Conservation (phyloP, 2,113 vertebrate species). For the Proteles cristata region DNA sequence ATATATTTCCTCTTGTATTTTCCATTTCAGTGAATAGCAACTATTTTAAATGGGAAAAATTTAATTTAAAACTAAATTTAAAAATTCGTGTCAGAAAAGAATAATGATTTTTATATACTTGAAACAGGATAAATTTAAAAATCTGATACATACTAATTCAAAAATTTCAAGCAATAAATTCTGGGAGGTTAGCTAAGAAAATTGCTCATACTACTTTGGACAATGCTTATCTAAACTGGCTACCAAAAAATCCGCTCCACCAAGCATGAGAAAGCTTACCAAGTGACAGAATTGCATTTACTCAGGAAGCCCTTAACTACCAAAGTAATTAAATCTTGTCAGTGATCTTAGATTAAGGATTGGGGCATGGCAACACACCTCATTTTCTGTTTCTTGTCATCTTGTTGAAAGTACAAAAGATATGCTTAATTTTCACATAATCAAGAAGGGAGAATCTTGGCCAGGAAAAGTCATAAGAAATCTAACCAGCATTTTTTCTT, state of each 20-base stretch:
- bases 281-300: conserved; percentile 70
- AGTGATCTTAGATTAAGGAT: conserved; percentile 29
- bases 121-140: conserved; percentile 9
- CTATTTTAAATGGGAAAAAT: conserved; percentile 38
- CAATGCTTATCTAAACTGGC: conserved; percentile 57
- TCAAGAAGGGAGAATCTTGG: background rate
- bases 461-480: background rate
- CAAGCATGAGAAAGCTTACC: background rate
- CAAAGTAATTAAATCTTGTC: conserved; percentile 81
- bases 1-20: background rate
- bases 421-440: conserved; percentile 31
- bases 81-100: conserved; percentile 21
- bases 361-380: background rate
- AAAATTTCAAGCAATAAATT: conserved; percentile 66
- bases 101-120: background rate
- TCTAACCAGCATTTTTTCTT: background rate
- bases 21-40: background rate
- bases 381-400: conserved; percentile 26
- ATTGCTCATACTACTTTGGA: conserved; percentile 41
- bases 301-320: conserved; percentile 52
- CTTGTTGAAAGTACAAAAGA: background rate
- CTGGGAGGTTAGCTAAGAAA: conserved; percentile 56
- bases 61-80: conserved; percentile 18
- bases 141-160: conserved; percentile 67
- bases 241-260: conserved; percentile 52